Evolutionary conservation across 2,888 invertebrate genomes (phyloP).

Genomic region (Mythimna ferrago): DNA sequence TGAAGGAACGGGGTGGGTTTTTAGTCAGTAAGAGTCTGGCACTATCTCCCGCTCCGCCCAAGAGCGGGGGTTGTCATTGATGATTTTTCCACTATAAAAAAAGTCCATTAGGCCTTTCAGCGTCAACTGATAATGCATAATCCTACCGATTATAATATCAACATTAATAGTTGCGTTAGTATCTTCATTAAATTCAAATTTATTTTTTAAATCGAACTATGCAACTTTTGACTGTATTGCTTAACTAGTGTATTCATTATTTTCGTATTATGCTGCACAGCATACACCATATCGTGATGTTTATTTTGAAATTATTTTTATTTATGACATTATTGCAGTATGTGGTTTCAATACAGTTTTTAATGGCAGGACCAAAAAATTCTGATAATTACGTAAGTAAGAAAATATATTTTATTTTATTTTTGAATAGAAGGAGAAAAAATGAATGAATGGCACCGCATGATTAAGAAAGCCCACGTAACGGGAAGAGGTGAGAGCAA

Average conservation of each 20-base stretch:
- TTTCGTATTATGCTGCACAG: slow-evolving; percentile 17
- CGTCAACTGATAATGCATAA: too few relatives aligned
- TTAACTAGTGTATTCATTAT: slow-evolving; percentile 20
- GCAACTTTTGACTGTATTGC: background rate
- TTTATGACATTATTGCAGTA: slow-evolving; percentile 7
- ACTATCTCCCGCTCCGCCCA: too few relatives aligned
- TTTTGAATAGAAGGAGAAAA: too few relatives aligned
- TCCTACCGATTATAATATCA: too few relatives aligned
- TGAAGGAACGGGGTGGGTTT: too few relatives aligned
- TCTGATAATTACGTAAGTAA: slow-evolving; percentile 44
- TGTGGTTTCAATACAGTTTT: slow-evolving; percentile 31
- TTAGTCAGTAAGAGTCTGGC: too few relatives aligned
- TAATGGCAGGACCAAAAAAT: slow-evolving; percentile 31
- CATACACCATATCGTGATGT: slow-evolving; percentile 19
- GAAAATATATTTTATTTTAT: background rate
- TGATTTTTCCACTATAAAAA: too few relatives aligned
- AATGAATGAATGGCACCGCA: too few relatives aligned
- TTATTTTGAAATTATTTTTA: slow-evolving; percentile 9
- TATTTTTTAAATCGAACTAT: background rate
- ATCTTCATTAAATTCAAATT: slow-evolving; percentile 33
- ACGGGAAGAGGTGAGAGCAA: too few relatives aligned
- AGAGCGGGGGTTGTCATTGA: too few relatives aligned
- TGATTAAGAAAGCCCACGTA: too few relatives aligned
- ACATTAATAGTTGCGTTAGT: slow-evolving; percentile 5
- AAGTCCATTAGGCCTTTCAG: too few relatives aligned